These are phyloP conservation scores for Oreohelix idahoensis DNA, from an alignment of 1,140 invertebrate species.

Conservation along the genomic window DNA sequence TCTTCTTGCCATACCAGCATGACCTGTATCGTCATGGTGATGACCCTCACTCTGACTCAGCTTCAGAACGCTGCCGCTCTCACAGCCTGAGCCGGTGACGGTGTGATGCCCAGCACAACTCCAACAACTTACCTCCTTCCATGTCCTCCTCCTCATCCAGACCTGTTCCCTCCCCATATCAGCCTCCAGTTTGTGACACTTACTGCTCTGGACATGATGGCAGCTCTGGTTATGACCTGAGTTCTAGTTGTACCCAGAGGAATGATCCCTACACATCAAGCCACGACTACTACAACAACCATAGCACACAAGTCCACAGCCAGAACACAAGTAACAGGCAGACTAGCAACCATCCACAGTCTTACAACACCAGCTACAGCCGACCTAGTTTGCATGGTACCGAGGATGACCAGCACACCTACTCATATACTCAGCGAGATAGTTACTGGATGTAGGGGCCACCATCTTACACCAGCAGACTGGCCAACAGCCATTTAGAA, in stretches of 20 bases:
- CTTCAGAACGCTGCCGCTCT: constrained; percentile 42
- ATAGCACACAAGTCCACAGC: background rate
- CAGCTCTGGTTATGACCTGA: background rate
- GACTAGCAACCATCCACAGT: background rate
- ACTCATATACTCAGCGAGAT: background rate
- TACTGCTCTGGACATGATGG: background rate
- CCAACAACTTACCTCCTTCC: constrained; percentile 12
- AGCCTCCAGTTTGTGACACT: background rate
- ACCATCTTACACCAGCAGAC: too few species aligned
- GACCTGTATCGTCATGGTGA: constrained; percentile 37
- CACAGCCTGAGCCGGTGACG: constrained; percentile 50
- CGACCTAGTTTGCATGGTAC: constrained; percentile 3
- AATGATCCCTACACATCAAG: background rate
- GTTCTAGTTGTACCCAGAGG: background rate
- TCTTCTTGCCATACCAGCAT: constrained; percentile 78
- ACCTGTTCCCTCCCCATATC: constrained; percentile 14
- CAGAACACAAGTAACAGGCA: background rate
- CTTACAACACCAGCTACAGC: constrained; percentile 10
- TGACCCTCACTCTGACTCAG: constrained; percentile 31
- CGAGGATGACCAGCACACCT: background rate
- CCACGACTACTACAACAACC: background rate
- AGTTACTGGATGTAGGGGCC: constrained; percentile 33
- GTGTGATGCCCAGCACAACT: constrained; percentile 42
- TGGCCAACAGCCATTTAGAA: too few species aligned
- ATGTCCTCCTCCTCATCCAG: constrained; percentile 18